Base-by-base conservation (phyloP, 2,797 vertebrate species). In the Otolemur crassicaudatus region DNA sequence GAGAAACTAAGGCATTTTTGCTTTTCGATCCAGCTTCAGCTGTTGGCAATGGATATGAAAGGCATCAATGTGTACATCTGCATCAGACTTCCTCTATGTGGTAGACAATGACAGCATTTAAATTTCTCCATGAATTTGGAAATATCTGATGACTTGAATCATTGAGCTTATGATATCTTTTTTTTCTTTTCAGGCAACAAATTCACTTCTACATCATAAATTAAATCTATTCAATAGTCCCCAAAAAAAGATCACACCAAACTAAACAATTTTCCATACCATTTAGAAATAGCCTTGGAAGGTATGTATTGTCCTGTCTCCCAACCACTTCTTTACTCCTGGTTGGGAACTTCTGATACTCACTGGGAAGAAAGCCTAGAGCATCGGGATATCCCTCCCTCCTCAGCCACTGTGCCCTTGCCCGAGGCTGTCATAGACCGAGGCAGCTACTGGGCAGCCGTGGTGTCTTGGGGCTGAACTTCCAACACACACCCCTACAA, bases 321-420 rank as follows among this genome's bases (percentile, higher is more conserved):
- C n/a, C 63, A 58, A 23, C 76, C 58, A 2, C 17, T 76, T 34
- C 13, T 84, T 22, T 23, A 9, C n/a, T 65, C 34, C 17, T 43
- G 67, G 4, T 5, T 37, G 56, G 53, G 8, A 5, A 6, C 34
- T 22, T 22, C 43, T 3, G 13, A 5, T 25, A 31, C 25, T 34
- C 37, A 29, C 14, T 0, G 12, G 5, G 12, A 22, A 37, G 13
- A 3, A 8, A 75, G 8, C 13, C 1, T 0, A 8, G 8, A 23
- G 9, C 49, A 10, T n/a, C 4, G 2, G 19, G 31, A 9, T 4
- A 23, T 43, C 6, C 25, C 14, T 16, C 0, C 9, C 27, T 17
- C 43, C 75, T 77, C 75, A n/a, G 43, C 46, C 19, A n/a, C 20
- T 70, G 69, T 37, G 69, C 2, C 43, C 27, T 76, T 53, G 46